Base-by-base conservation (phyloP, 1,140 invertebrate genomes). In the Chelonus insularis region DNA sequence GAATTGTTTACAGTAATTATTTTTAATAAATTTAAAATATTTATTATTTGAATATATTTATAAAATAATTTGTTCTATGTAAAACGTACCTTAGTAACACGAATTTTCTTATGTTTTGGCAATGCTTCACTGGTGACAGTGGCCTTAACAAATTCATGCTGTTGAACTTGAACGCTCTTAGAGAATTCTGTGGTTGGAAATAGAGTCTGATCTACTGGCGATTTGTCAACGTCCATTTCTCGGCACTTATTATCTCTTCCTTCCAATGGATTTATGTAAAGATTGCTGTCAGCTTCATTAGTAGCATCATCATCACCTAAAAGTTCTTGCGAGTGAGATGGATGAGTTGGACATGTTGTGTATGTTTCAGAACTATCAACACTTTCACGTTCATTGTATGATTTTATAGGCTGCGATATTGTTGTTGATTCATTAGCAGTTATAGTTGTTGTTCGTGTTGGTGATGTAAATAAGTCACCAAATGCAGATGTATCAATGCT, bases 281-380 rank as follows among this genome's bases (percentile, higher is more conserved):
- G 85, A 83, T 95, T 96, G 75, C 91, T 91, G 64, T 87, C 88
- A 36, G 80, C 67, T 37, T 91, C 89, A 65, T 88, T 85, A 50
- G 89, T 88, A 69, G 92, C 84, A 81, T 92, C 91, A 69, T 88
- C 58, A 34, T 61, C 59, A 9, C 50, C 58, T 12, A 61, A 25
- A n/a, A 61, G 18, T 23, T 61, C 90, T 82, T 90, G 85, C 69
- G 92, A 95, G 78, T 91, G 87, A 82, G 92, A 95, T 69, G 93
- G 94, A 83, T 96, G 94, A 65, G 95, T 97, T 83, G 94, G 90
- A 84, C 95, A 98, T 81, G 93, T 96, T 75, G 93, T 93, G 82
- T 94, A 98, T 57, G 95, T 97, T 81, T 97, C 95, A 23, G 90
- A 92, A 70, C 90, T 93, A 72, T 92, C 90, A 39, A 92, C 85